Conservation (phyloP, 2,113 vertebrate species). For the Talpa occidentalis region DNA sequence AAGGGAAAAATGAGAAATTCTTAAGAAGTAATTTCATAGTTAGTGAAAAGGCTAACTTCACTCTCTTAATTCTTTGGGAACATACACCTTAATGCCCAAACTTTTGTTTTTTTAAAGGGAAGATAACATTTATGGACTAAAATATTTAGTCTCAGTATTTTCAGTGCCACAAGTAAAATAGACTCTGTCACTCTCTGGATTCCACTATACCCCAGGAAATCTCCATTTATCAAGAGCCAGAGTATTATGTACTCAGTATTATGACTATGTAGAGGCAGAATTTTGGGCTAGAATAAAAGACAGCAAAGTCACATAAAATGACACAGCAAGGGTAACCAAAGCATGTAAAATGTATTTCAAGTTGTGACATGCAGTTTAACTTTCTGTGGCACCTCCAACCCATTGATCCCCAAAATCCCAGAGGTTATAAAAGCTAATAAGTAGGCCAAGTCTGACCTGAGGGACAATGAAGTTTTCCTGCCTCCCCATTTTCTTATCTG, state of each 20-base stretch:
- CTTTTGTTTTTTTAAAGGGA: neutral
- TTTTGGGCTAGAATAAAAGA: conserved; percentile 4
- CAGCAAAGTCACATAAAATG: neutral
- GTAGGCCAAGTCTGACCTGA: neutral
- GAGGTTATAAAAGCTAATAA: neutral
- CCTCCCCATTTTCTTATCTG: neutral
- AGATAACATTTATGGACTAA: neutral
- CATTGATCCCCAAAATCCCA: neutral
- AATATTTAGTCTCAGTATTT: neutral
- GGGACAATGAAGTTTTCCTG: neutral
- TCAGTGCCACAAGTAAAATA: neutral
- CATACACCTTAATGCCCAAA: neutral
- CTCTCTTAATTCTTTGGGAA: neutral
- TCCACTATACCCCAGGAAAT: neutral
- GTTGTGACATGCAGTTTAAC: neutral
- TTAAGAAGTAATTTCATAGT: neutral
- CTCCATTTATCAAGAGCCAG: neutral
- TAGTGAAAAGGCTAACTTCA: neutral
- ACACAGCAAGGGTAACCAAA: neutral
- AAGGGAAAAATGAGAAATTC: neutral
- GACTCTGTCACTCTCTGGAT: neutral
- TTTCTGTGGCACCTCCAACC: neutral
- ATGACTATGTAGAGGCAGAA: neutral
- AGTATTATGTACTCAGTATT: neutral
- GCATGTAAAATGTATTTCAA: neutral